phyloP scores from a whole-genome alignment of 2,113 vertebrate genomes.

The Columba janthina region DNA sequence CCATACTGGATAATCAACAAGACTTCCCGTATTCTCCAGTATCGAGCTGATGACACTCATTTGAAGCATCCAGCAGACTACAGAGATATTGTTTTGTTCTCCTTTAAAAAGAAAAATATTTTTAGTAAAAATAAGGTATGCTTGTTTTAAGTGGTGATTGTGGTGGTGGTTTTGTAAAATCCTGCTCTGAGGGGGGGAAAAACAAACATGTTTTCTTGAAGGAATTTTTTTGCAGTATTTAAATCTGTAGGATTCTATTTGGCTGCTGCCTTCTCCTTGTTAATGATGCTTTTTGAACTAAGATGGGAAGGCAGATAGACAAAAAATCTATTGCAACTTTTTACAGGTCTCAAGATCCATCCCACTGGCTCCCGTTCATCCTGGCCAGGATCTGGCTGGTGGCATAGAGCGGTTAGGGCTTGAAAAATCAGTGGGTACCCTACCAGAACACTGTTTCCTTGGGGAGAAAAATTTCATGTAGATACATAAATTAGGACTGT shows the following conservation, averaged over 20 bases:
- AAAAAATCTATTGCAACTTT: neutral
- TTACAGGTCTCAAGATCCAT: neutral
- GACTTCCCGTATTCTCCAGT: constrained; percentile 91
- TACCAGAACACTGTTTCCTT: neutral
- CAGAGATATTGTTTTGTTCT: constrained; percentile 91
- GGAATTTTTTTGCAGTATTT: neutral
- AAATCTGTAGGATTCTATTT: neutral
- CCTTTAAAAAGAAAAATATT: constrained; percentile 92
- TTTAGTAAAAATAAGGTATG: constrained; percentile 95
- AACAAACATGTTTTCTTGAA: too few species aligned
- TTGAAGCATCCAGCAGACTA: constrained; percentile 92
- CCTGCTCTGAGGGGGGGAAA: neutral
- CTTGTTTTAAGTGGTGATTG: neutral
- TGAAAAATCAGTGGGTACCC: neutral
- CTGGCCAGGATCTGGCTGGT: neutral
- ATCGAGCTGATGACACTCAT: constrained; percentile 85
- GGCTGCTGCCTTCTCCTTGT: neutral
- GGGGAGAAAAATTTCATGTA: neutral
- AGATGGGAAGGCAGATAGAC: neutral
- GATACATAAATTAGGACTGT: neutral
- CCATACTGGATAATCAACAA: constrained; percentile 99
- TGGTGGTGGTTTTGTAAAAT: neutral
- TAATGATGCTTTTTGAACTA: neutral
- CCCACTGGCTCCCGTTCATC: neutral
- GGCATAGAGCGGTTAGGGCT: neutral